Evolutionary conservation across 2,888 invertebrate species (phyloP).

Genomic region (Salticus scenicus): DNA sequence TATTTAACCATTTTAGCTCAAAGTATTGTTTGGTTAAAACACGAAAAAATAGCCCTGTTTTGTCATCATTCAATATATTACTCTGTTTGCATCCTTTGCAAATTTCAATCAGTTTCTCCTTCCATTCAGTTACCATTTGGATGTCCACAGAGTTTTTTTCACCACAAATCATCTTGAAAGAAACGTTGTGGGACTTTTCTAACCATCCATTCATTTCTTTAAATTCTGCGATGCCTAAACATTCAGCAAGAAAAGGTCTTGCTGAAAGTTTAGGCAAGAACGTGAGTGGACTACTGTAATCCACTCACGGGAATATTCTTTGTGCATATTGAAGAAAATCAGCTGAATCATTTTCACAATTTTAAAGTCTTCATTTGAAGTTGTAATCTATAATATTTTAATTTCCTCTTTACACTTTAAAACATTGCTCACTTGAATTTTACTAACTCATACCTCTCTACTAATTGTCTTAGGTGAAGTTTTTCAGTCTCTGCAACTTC

Average conservation of each 20-base stretch:
- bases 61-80: not conserved
- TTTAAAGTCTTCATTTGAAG: constrained; percentile 10
- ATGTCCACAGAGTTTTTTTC: constrained; percentile 9
- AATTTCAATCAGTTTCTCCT: constrained; percentile 5
- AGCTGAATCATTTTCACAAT: constrained; percentile 4
- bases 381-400: constrained; percentile 10
- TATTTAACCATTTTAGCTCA: not conserved
- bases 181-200: not conserved
- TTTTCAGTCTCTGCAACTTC: too few relatives aligned
- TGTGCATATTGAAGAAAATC: not conserved
- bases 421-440: constrained; percentile 15
- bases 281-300: too few relatives aligned
- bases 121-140: not conserved
- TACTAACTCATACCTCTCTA: constrained; percentile 4
- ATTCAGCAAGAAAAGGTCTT: constrained; percentile 8
- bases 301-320: not conserved
- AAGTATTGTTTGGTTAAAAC: constrained; percentile 10
- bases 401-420: constrained; percentile 9
- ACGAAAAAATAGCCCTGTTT: not conserved
- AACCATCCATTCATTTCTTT: constrained; percentile 6
- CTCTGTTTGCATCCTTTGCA: not conserved
- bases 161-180: not conserved
- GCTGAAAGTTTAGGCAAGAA: not conserved
- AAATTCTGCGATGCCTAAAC: constrained; percentile 20
- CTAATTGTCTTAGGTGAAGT: not conserved